Evolutionary conservation across 2,888 invertebrate species (phyloP).

Genomic region (Limenitis camilla): DNA sequence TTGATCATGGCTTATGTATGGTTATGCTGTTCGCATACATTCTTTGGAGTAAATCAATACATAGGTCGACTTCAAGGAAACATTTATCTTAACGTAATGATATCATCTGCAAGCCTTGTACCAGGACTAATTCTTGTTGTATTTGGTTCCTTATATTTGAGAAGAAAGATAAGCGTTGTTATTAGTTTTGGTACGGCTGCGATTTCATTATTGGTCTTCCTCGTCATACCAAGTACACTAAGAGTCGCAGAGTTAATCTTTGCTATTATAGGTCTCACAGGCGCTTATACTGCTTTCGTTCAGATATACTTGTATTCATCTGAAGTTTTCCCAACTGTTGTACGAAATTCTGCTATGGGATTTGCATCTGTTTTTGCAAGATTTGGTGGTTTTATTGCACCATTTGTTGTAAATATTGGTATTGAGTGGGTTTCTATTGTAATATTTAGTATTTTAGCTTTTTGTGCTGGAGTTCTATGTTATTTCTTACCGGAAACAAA

Average conservation of each 20-base stretch:
- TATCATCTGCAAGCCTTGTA: conserved; percentile 71
- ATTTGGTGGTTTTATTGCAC: conserved; percentile 79
- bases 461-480: conserved; percentile 49
- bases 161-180: conserved; percentile 46
- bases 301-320: conserved; percentile 82
- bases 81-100: conserved; percentile 85
- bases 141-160: conserved; percentile 45
- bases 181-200: conserved; percentile 46
- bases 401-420: conserved; percentile 76
- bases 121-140: conserved; percentile 50
- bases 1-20: conserved; percentile 81
- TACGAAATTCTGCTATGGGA: conserved; percentile 86
- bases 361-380: conserved; percentile 80
- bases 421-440: conserved; percentile 55
- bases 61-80: conserved; percentile 84
- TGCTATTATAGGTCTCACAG: conserved; percentile 83
- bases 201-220: conserved; percentile 47
- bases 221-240: conserved; percentile 45
- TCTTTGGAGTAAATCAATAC: conserved; percentile 88
- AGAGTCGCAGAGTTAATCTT: conserved; percentile 75
- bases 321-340: conserved; percentile 86
- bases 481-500: conserved; percentile 60
- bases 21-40: conserved; percentile 86
- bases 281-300: conserved; percentile 80
- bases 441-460: conserved; percentile 51